Evolutionary conservation across 2,797 vertebrate species (phyloP).

Genomic region (Macrochelys suwanniensis): DNA sequence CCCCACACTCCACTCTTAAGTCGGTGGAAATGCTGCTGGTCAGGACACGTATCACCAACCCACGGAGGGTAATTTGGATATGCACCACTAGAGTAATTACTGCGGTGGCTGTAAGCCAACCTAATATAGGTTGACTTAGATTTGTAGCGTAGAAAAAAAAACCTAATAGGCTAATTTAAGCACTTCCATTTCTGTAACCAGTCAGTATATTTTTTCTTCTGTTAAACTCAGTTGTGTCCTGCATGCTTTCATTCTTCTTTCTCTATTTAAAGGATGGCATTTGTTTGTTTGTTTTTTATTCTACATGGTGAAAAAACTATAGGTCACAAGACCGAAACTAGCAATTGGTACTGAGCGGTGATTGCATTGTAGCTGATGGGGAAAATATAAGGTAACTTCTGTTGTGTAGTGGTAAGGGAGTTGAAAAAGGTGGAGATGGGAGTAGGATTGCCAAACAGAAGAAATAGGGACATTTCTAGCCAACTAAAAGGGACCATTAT

Average conservation of each 20-base stretch:
- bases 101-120: no score
- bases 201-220: neutral
- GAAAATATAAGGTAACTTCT: neutral
- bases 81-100: no score
- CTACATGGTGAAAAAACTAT: neutral
- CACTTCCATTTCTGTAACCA: neutral
- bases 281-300: neutral
- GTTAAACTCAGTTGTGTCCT: neutral
- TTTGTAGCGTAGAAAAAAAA: no score
- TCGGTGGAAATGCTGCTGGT: no score
- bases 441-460: neutral
- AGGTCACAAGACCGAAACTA: neutral
- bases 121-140: no score
- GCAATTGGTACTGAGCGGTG: neutral
- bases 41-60: no score
- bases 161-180: neutral
- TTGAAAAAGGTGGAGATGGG: neutral
- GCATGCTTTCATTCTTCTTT: neutral
- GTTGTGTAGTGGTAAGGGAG: neutral
- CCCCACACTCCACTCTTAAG: no score
- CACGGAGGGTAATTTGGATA: no score
- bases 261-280: constrained; percentile 10
- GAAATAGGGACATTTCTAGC: neutral
- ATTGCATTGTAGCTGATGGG: neutral
- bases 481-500: neutral